Evolutionary conservation across 2,113 vertebrate species (phyloP).

Genomic region (Emydocephalus ijimae): DNA sequence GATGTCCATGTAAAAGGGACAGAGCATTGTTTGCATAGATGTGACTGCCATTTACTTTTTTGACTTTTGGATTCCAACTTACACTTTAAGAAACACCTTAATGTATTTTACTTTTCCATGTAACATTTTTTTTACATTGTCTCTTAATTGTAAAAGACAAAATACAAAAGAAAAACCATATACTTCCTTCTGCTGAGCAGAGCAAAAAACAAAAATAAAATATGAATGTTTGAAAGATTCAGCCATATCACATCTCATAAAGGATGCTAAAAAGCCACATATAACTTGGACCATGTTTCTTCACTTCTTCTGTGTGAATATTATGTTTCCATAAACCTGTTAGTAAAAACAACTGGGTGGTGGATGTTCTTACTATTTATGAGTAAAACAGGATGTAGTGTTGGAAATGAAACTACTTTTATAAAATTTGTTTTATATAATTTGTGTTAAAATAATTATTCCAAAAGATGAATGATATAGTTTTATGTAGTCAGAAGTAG

Average conservation of each 20-base stretch:
- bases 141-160: background rate
- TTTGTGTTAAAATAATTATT: too few species aligned
- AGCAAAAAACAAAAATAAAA: background rate
- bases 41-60: background rate
- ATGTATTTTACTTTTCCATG: background rate
- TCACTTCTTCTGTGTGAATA: background rate
- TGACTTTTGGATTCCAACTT: background rate
- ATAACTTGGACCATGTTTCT: background rate
- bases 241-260: background rate
- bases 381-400: background rate
- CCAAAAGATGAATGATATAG: too few species aligned
- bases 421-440: too few species aligned
- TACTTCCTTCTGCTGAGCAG: background rate
- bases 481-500: too few species aligned
- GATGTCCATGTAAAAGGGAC: background rate
- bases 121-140: background rate
- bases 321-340: background rate
- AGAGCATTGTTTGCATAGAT: background rate
- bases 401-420: background rate
- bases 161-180: background rate
- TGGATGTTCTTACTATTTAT: background rate
- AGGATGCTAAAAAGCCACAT: background rate
- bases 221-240: background rate
- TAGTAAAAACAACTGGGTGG: background rate
- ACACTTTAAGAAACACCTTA: background rate